Evolutionary conservation across 2,888 invertebrate genomes (phyloP), one percentile per base, ranked within the genome.

Genomic region (Cryptus viduatorius): DNA sequence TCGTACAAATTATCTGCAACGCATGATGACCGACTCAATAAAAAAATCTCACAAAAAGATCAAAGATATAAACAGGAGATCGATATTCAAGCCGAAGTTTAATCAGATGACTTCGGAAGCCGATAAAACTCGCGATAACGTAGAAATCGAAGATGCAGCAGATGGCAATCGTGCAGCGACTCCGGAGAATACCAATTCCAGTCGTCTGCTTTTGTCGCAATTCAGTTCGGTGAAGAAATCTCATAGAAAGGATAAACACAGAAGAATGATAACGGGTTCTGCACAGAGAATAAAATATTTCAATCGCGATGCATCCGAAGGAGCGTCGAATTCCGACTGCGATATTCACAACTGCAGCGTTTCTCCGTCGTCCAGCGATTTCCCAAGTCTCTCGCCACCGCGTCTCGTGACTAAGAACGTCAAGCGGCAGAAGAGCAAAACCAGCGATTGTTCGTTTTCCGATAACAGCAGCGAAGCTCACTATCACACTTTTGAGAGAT

Each of bases 11-110:
- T 86, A 88, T 14, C 79, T 92, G 44, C 88, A 89, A 31, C 86
- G 83, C 5, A 82, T 92, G 7, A 87, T 89, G 46, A 87, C 88
- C 3, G 90, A 91, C 85, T 93, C 92, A 0, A 93, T 93, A 10
- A 93, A 93, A 79, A 92, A 91, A 71, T 93, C 93, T 0, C 92
- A 92, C 77, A 90, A 89, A 44, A 93, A 93, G 29, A 84, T 89
- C 14, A 93, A 93, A 61, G 91, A 90, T 37, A 86, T 87, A 42
- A 91, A 91, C 50, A 90, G 88, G 12, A 91, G 88, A 64, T 85
- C 81, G 24, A 64, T 91, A 4, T 86, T 90, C n/a, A 90, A 87
- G 68, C 84, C 89, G 0, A 87, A 88, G 69, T 79, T 78, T 8
- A 67, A 77, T 5, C 16, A 71, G 0, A 5, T 14, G 65, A 71